These are phyloP conservation scores for Brachionus koreanus DNA, from an alignment of 1,140 invertebrate species.

Conservation along the genomic window DNA sequence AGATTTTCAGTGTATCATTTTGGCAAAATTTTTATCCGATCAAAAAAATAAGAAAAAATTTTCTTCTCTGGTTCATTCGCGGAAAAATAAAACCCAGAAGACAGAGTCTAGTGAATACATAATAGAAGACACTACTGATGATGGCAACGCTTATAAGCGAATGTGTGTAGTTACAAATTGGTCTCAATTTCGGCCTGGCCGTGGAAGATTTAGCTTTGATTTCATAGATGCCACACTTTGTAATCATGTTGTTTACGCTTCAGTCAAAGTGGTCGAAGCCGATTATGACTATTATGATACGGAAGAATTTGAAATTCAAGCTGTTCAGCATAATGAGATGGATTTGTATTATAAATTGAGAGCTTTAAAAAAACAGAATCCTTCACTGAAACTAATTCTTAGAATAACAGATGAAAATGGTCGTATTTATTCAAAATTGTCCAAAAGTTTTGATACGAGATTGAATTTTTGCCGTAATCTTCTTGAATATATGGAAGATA, in stretches of 20 bases:
- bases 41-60: neutral
- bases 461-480: slow-evolving; percentile 54
- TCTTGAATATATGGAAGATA: slow-evolving; percentile 79
- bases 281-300: slow-evolving; percentile 25
- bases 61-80: neutral
- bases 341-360: neutral
- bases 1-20: slow-evolving; percentile 29
- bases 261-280: slow-evolving; percentile 65
- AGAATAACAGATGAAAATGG: slow-evolving; percentile 95
- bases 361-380: slow-evolving; percentile 77
- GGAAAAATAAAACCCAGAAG: neutral
- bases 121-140: neutral
- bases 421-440: slow-evolving; percentile 63
- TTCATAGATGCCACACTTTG: slow-evolving; percentile 70
- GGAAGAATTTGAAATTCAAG: slow-evolving; percentile 21
- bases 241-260: slow-evolving; percentile 75
- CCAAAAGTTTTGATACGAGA: slow-evolving; percentile 47
- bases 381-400: slow-evolving; percentile 80
- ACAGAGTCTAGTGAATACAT: neutral
- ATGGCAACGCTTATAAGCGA: slow-evolving; percentile 45
- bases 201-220: slow-evolving; percentile 62
- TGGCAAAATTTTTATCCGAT: neutral
- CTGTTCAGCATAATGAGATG: neutral
- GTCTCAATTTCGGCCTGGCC: slow-evolving; percentile 52
- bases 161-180: slow-evolving; percentile 57